These are phyloP conservation scores for Odocoileus hemionus DNA, from an alignment of 2,113 vertebrate species.

Conservation along the genomic window DNA sequence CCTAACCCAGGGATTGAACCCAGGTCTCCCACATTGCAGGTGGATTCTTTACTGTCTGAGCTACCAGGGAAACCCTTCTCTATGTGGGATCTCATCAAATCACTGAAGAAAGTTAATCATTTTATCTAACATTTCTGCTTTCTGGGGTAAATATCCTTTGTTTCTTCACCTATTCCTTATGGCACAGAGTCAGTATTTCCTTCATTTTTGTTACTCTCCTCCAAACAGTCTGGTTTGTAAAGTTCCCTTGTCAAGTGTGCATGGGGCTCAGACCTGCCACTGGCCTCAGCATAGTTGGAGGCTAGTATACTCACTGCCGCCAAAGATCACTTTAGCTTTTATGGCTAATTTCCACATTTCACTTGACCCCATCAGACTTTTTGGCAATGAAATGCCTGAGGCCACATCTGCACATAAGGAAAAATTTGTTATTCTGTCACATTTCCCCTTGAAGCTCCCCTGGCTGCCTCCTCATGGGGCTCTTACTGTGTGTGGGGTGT, in stretches of 20 bases:
- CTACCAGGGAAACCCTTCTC: neutral
- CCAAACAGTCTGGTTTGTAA: neutral
- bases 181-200: neutral
- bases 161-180: neutral
- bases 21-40: neutral
- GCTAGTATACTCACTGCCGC: neutral
- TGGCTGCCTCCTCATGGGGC: neutral
- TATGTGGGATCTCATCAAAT: neutral
- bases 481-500: neutral
- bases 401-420: accelerated
- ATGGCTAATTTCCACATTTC: neutral
- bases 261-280: neutral
- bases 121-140: neutral
- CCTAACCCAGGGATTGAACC: neutral
- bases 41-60: neutral
- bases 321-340: neutral
- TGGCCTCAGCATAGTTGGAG: neutral
- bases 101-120: neutral
- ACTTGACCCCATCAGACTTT: neutral
- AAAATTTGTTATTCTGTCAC: accelerated
- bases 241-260: neutral
- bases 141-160: neutral
- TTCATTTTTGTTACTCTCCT: neutral
- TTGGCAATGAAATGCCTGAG: neutral
- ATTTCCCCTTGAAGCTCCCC: neutral